Conservation (phyloP, 1,140 invertebrate species). For the Cherax quadricarinatus region DNA sequence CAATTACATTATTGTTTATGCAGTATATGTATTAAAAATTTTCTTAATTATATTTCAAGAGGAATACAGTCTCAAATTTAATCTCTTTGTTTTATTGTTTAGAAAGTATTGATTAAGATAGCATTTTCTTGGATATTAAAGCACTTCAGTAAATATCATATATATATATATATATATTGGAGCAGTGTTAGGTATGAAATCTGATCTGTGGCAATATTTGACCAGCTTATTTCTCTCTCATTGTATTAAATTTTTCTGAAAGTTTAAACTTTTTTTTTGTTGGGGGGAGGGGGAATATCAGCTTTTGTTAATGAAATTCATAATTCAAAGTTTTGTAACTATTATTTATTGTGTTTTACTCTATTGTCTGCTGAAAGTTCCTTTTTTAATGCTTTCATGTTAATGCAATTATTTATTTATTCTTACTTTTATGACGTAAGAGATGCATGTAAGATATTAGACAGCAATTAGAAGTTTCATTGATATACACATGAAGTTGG, state of each 20-base stretch:
- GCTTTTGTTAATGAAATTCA: not conserved
- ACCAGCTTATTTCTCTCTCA: not conserved
- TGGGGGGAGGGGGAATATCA: not conserved
- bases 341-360: not conserved
- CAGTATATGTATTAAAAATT: too few relatives aligned
- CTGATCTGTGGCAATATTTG: not conserved
- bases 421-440: slow-evolving; percentile 50
- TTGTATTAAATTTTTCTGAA: not conserved
- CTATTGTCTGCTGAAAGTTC: not conserved
- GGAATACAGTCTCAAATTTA: too few relatives aligned
- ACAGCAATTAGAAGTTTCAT: slow-evolving; percentile 1
- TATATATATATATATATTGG: not conserved
- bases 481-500: slow-evolving; percentile 43
- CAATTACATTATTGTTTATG: too few relatives aligned
- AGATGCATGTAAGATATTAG: slow-evolving; percentile 42
- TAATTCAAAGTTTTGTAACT: not conserved
- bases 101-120: too few relatives aligned
- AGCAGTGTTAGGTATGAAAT: not conserved
- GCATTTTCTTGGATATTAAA: not conserved
- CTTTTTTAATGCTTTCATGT: slow-evolving; percentile 24
- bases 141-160: not conserved
- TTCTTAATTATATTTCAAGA: too few relatives aligned
- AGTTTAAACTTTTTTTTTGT: not conserved
- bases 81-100: too few relatives aligned
- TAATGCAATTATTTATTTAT: slow-evolving; percentile 17